Evolutionary conservation across 2,797 vertebrate genomes (phyloP).

Genomic region (Cichlasoma orientale): DNA sequence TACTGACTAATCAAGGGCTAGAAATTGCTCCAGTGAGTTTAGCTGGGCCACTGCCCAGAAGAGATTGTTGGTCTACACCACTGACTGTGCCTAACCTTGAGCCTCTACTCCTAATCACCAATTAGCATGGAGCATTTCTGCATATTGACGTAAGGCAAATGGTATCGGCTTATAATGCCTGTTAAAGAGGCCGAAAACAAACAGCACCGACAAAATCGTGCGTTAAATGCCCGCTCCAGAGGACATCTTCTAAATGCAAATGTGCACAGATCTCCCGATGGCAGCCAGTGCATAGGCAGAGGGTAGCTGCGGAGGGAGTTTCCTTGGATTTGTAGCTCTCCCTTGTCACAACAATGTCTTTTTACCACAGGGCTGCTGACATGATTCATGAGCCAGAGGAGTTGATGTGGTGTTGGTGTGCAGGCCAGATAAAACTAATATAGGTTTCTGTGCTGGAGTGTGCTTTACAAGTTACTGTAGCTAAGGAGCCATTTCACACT

Average conservation of each 20-base stretch:
- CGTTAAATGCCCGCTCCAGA: slow-evolving; percentile 12
- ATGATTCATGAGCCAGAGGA: slow-evolving; percentile 69
- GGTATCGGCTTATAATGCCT: slow-evolving; percentile 22
- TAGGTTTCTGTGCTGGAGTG: slow-evolving; percentile 69
- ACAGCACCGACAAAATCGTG: slow-evolving; percentile 35
- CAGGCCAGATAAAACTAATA: slow-evolving; percentile 72
- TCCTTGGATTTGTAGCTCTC: slow-evolving; percentile 51
- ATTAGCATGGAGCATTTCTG: slow-evolving; percentile 69
- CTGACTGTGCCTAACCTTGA: slow-evolving; percentile 49
- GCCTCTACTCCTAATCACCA: slow-evolving; percentile 69
- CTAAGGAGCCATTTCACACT: slow-evolving; percentile 71
- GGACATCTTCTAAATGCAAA: slow-evolving; percentile 48
- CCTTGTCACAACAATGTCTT: slow-evolving; percentile 69
- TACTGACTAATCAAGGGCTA: slow-evolving; percentile 47
- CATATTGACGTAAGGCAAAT: slow-evolving; percentile 49
- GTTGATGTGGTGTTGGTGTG: slow-evolving; percentile 66
- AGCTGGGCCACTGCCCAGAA: slow-evolving; percentile 38
- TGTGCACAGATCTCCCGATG: slow-evolving; percentile 14
- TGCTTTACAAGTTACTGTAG: slow-evolving; percentile 65
- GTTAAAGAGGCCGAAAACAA: slow-evolving; percentile 43
- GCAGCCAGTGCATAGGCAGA: slow-evolving; percentile 22
- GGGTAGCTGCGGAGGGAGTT: slow-evolving; percentile 52
- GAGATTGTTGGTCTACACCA: slow-evolving; percentile 40
- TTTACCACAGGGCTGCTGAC: slow-evolving; percentile 63
- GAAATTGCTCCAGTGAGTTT: slow-evolving; percentile 60